phyloP scores from a whole-genome alignment of 2,113 vertebrate species.

The Rhabdornis inornatus region DNA sequence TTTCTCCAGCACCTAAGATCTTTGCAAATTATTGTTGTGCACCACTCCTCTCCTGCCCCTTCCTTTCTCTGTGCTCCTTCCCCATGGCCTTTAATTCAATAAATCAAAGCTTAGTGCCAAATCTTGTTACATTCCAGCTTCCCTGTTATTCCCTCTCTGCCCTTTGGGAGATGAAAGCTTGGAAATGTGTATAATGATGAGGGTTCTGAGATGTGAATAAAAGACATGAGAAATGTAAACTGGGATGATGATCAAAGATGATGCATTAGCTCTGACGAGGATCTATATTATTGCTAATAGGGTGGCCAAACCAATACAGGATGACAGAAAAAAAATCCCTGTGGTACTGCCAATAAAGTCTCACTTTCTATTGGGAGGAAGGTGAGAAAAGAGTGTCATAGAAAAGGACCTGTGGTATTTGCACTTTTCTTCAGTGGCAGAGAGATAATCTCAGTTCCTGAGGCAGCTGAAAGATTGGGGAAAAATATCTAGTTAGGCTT shows the following conservation, averaged over 20 bases:
- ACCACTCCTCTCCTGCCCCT: not conserved
- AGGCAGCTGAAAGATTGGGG: not conserved
- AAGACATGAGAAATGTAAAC: conserved; percentile 44
- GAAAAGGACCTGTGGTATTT: not conserved
- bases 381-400: not conserved
- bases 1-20: not conserved
- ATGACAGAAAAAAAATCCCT: not conserved
- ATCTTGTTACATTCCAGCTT: conserved; percentile 32
- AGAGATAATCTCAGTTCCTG: not conserved
- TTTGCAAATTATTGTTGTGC: not conserved
- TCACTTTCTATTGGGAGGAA: not conserved
- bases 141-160: not conserved
- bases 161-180: conserved; percentile 46
- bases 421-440: not conserved
- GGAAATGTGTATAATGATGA: conserved; percentile 41
- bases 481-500: not conserved
- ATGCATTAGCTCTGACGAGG: not conserved
- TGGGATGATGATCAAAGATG: conserved; percentile 35
- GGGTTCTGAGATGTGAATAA: not conserved
- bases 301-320: not conserved
- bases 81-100: conserved; percentile 30
- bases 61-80: not conserved
- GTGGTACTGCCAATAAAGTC: not conserved
- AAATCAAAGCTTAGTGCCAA: conserved; percentile 53
- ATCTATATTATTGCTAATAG: not conserved